These are phyloP conservation scores for Uloborus plumipes DNA, from an alignment of 2,888 invertebrate species.

Conservation along the genomic window DNA sequence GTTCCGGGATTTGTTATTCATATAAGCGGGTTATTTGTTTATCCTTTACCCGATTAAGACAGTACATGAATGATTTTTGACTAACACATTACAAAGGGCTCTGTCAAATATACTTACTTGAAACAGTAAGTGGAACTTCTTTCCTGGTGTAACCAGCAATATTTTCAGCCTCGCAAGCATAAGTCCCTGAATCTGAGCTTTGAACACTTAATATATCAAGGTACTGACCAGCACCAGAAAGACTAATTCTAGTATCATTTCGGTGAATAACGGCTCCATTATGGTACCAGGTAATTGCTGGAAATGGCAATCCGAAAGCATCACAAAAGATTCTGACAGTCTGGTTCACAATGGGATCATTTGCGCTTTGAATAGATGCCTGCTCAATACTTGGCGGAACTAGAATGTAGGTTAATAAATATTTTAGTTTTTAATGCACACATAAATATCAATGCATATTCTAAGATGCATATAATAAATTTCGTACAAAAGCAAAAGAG, in stretches of 20 bases:
- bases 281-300: constrained; percentile 72
- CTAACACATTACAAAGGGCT: too few relatives aligned
- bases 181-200: constrained; percentile 68
- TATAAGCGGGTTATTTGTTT: too few relatives aligned
- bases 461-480: too few relatives aligned
- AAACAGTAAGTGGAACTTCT: constrained; percentile 40
- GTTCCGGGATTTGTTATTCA: too few relatives aligned
- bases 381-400: constrained; percentile 72
- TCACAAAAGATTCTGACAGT: constrained; percentile 72
- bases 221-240: constrained; percentile 47
- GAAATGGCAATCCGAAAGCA: constrained; percentile 72
- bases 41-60: too few relatives aligned
- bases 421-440: neutral
- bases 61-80: too few relatives aligned
- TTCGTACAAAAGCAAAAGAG: too few relatives aligned
- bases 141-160: constrained; percentile 68
- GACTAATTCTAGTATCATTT: constrained; percentile 11
- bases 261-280: constrained; percentile 68
- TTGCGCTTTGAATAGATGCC: constrained; percentile 68
- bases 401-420: constrained; percentile 65
- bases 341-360: constrained; percentile 71
- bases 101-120: constrained; percentile 27
- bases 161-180: constrained; percentile 70
- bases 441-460: neutral
- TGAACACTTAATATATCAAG: constrained; percentile 38